A percentile compares a stretch with the other conserved stretches of the same genome.
Conservation (phyloP, 2,888 invertebrate genomes). For the Bedellia somnulentella region DNA sequence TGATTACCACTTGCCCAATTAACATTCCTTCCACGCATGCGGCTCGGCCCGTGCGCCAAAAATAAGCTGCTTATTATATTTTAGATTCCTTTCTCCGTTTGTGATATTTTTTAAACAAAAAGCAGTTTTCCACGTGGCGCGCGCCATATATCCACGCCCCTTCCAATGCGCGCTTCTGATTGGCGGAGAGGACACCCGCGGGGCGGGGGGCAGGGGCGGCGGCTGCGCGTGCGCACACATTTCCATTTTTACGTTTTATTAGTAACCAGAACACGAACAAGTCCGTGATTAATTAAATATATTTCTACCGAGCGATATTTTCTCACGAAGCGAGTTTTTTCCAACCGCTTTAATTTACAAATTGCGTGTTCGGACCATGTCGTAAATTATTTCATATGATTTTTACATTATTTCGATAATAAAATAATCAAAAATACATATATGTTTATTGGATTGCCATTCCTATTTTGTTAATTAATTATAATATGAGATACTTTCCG, state of each 20-base stretch:
- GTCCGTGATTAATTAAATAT: slow-evolving; percentile 49
- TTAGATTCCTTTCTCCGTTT: slow-evolving; percentile 22
- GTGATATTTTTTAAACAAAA: slow-evolving; percentile 33
- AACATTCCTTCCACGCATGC: slow-evolving; percentile 5
- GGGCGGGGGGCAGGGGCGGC: slow-evolving; percentile 17
- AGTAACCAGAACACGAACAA: slow-evolving; percentile 25
- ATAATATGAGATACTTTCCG: no score
- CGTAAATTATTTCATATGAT: no score
- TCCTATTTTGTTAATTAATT: no score
- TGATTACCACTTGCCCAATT: slow-evolving; percentile 11
- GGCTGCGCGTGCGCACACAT: slow-evolving; percentile 18
- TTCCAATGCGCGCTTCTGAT: slow-evolving; percentile 19
- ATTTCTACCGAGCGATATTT: slow-evolving; percentile 31
- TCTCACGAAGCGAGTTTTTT: slow-evolving; percentile 37
- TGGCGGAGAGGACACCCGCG: slow-evolving; percentile 2
- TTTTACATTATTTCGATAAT: no score
- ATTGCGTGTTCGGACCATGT: slow-evolving; percentile 7
- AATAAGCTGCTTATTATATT: slow-evolving; percentile 40
- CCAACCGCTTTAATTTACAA: slow-evolving; percentile 2
- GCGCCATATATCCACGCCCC: slow-evolving; percentile 18
- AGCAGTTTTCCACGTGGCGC: slow-evolving; percentile 19
- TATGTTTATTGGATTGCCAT: no score
- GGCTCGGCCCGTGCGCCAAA: slow-evolving; percentile 14
- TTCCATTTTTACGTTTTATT: slow-evolving; percentile 25
- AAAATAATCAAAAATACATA: no score